phyloP scores from a whole-genome alignment of 2,113 vertebrate genomes.

The Oryzias celebensis region DNA sequence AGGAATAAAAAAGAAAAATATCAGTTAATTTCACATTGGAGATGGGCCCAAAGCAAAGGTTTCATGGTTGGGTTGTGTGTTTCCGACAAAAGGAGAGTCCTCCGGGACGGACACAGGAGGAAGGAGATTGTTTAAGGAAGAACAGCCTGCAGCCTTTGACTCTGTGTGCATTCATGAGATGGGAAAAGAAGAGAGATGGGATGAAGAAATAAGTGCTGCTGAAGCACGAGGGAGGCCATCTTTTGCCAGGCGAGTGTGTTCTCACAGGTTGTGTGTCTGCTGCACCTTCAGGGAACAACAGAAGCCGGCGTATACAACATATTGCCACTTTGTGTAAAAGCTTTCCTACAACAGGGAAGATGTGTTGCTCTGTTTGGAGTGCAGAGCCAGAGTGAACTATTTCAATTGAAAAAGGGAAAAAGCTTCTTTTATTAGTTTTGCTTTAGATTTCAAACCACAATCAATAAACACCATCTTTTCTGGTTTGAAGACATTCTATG shows the following conservation, averaged over 20 bases:
- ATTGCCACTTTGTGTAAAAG: too few species aligned
- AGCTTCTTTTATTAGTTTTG: too few species aligned
- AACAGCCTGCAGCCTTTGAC: conserved; percentile 16
- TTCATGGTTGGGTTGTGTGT: conserved; percentile 19
- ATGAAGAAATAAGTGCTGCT: background rate
- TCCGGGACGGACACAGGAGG: conserved; percentile 22
- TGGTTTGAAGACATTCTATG: too few species aligned
- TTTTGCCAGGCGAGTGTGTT: conserved; percentile 1
- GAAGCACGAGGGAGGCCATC: conserved; percentile 1
- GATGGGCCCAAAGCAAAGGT: conserved; percentile 25
- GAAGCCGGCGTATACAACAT: too few species aligned
- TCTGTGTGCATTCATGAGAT: conserved; percentile 21
- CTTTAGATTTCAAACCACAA: too few species aligned
- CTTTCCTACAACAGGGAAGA: too few species aligned
- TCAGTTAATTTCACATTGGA: conserved; percentile 16
- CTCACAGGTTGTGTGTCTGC: conserved; percentile 11
- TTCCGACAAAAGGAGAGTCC: conserved; percentile 23
- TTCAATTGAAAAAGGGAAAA: too few species aligned
- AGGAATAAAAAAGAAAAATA: conserved; percentile 13
- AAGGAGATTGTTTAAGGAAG: conserved; percentile 30
- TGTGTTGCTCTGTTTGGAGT: too few species aligned
- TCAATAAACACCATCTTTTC: too few species aligned
- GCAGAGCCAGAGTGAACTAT: too few species aligned
- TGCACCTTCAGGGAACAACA: conserved; percentile 10
- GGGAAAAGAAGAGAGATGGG: conserved; percentile 11